phyloP scores from a whole-genome alignment of 2,888 invertebrate species.

The Ischnus inquisitorius region DNA sequence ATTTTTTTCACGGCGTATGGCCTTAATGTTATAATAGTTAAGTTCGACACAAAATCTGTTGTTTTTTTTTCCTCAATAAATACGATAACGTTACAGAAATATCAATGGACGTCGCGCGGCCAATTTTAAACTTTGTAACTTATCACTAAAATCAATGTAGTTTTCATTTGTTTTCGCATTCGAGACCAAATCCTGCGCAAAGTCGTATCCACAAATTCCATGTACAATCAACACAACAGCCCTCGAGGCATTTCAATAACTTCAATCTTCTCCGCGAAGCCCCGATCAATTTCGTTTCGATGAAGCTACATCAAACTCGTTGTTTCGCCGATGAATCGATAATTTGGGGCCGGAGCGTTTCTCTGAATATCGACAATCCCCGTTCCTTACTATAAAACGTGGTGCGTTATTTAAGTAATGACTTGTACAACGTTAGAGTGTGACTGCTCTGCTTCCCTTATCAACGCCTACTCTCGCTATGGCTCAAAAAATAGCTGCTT shows the following conservation, averaged over 20 bases:
- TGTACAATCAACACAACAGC: slow-evolving; percentile 11
- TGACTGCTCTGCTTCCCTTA: slow-evolving; percentile 58
- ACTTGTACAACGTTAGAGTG: slow-evolving; percentile 69
- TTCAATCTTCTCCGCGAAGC: slow-evolving; percentile 5
- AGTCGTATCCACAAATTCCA: slow-evolving; percentile 25
- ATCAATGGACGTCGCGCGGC: slow-evolving; percentile 48
- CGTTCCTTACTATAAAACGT: slow-evolving; percentile 56
- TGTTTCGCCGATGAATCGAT: slow-evolving; percentile 28
- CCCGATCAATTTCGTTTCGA: slow-evolving; percentile 6
- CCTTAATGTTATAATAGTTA: slow-evolving; percentile 71
- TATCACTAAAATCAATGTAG: slow-evolving; percentile 10
- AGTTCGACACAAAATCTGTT: slow-evolving; percentile 61
- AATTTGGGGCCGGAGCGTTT: background rate
- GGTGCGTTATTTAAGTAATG: slow-evolving; percentile 70
- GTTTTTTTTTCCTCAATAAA: slow-evolving; percentile 59
- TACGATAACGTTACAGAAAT: slow-evolving; percentile 48
- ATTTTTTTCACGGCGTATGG: slow-evolving; percentile 81
- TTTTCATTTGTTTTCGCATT: slow-evolving; percentile 3
- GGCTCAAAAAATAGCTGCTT: slow-evolving; percentile 69
- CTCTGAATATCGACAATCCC: slow-evolving; percentile 45
- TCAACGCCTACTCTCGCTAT: slow-evolving; percentile 62
- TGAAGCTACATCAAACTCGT: background rate
- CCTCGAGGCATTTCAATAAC: slow-evolving; percentile 28
- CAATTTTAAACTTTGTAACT: slow-evolving; percentile 28
- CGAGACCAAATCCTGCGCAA: slow-evolving; percentile 37